Conservation (phyloP, 2,888 invertebrate species). For the Eucriotettix oculatus region DNA sequence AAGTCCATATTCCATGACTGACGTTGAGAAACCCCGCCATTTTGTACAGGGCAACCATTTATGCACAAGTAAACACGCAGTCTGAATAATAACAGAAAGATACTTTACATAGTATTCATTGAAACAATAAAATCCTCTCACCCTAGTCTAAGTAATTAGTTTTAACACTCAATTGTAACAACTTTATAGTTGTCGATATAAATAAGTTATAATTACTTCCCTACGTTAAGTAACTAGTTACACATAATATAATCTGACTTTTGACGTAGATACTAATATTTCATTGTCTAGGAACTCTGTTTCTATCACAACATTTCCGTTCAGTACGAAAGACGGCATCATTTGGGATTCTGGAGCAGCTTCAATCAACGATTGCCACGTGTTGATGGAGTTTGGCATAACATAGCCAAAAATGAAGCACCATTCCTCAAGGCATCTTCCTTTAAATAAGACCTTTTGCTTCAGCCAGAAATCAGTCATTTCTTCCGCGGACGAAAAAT, state of each 20-base stretch:
- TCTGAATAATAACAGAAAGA: too few relatives aligned
- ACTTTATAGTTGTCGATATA: too few relatives aligned
- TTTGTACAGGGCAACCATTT: too few relatives aligned
- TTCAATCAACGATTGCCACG: neutral
- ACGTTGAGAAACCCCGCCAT: too few relatives aligned
- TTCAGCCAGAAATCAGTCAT: neutral
- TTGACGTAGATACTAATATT: constrained; percentile 82
- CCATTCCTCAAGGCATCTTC: neutral
- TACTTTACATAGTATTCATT: too few relatives aligned
- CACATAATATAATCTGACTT: constrained; percentile 87
- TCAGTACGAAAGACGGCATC: neutral
- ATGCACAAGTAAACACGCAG: too few relatives aligned
- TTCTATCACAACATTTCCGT: constrained; percentile 88
- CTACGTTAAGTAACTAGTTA: constrained; percentile 32
- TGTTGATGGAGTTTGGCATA: neutral
- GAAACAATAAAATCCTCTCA: too few relatives aligned
- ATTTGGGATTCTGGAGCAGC: neutral
- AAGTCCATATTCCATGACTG: too few relatives aligned
- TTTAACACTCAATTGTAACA: too few relatives aligned
- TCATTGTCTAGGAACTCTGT: constrained; percentile 94
- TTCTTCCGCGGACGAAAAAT: neutral
- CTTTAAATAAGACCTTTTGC: neutral
- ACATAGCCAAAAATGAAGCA: neutral
- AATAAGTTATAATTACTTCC: too few relatives aligned
- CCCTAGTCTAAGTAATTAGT: too few relatives aligned